phyloP scores from a whole-genome alignment of 2,797 vertebrate genomes.

The Manis crassicaudata region DNA sequence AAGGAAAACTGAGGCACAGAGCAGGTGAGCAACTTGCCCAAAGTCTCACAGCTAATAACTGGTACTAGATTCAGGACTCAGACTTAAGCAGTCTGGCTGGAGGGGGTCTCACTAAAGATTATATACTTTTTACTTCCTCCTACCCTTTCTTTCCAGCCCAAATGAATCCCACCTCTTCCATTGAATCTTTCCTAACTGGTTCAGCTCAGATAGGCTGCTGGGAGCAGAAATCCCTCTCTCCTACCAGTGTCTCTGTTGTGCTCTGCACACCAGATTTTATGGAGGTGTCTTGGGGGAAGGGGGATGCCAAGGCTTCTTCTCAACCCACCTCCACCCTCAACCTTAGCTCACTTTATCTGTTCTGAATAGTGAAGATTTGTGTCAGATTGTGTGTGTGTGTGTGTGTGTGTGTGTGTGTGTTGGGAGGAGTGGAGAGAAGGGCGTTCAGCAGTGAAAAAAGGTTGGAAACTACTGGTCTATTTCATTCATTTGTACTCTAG shows the following conservation, averaged over 20 bases:
- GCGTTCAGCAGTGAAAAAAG: background rate
- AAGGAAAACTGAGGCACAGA: background rate
- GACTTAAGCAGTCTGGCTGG: background rate
- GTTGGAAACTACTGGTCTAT: background rate
- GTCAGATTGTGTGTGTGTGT: background rate
- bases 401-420: background rate
- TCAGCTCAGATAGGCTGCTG: background rate
- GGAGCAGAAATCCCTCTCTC: background rate
- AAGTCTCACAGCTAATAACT: slow-evolving; percentile 29
- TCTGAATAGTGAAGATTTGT: slow-evolving; percentile 13
- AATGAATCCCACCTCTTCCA: background rate
- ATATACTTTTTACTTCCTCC: background rate
- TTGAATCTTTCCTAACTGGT: background rate
- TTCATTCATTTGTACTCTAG: slow-evolving; percentile 6
- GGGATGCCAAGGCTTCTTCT: background rate
- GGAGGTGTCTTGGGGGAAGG: background rate
- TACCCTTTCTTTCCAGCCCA: background rate
- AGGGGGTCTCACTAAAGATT: background rate
- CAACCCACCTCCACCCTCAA: background rate
- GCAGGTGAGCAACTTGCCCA: background rate
- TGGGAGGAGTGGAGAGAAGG: background rate
- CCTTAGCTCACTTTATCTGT: background rate
- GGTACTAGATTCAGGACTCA: background rate
- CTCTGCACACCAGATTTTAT: background rate
- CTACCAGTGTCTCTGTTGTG: background rate